Percentiles rank a stretch among this genome's conserved stretches.
These are phyloP conservation scores for Drosophila histrio DNA, from an alignment of 2,888 invertebrate genomes.

Conservation along the genomic window DNA sequence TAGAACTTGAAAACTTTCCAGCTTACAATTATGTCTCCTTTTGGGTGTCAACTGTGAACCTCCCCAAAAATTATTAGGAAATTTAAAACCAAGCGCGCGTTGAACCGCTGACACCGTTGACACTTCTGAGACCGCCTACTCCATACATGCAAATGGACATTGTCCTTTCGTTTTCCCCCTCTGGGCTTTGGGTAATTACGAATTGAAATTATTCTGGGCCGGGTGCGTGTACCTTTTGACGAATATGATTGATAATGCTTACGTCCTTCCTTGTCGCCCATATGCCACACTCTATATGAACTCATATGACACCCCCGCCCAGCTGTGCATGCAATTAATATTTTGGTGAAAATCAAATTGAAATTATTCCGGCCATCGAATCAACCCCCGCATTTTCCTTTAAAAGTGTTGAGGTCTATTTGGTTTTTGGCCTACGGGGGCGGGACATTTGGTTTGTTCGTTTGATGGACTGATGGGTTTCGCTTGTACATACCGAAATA, in stretches of 20 bases:
- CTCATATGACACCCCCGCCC: slow-evolving; percentile 55
- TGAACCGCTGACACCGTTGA: slow-evolving; percentile 4
- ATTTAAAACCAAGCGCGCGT: slow-evolving; percentile 57
- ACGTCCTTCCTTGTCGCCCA: slow-evolving; percentile 32
- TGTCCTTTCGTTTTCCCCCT: not conserved
- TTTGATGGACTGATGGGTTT: slow-evolving; percentile 21
- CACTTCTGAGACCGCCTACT: slow-evolving; percentile 15
- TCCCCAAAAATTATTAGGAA: slow-evolving; percentile 59
- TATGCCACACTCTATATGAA: slow-evolving; percentile 59
- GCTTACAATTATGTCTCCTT: slow-evolving; percentile 24
- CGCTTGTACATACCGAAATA: slow-evolving; percentile 9
- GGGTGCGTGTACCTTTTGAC: slow-evolving; percentile 56
- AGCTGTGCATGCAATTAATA: slow-evolving; percentile 62
- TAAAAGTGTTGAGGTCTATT: slow-evolving; percentile 36
- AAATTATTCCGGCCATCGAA: slow-evolving; percentile 59
- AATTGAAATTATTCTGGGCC: slow-evolving; percentile 37
- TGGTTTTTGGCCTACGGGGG: slow-evolving; percentile 19
- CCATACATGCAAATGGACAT: slow-evolving; percentile 36
- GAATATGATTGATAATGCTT: slow-evolving; percentile 41
- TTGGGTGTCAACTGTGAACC: slow-evolving; percentile 48
- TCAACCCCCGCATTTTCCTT: slow-evolving; percentile 32
- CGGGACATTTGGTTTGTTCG: not conserved
- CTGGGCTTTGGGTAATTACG: slow-evolving; percentile 18
- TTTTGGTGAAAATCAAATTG: slow-evolving; percentile 70
- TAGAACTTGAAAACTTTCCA: slow-evolving; percentile 18